Percentiles rank a stretch among this genome's conserved stretches.
Evolutionary conservation across 2,797 vertebrate species (phyloP).

Genomic region (Hephaestus fuliginosus): DNA sequence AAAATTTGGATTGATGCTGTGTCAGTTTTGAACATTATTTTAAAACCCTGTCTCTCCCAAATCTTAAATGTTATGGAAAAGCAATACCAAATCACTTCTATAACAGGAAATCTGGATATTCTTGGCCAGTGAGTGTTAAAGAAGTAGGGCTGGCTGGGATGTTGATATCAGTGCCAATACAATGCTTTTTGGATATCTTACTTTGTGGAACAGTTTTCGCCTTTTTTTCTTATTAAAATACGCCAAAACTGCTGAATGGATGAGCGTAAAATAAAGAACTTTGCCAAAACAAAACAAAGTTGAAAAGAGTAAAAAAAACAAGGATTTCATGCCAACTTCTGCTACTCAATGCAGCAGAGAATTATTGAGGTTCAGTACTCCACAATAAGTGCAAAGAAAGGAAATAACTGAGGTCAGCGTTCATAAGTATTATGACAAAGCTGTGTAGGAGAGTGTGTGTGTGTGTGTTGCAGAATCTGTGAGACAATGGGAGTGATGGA

Average conservation of each 20-base stretch:
- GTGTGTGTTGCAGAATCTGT: constrained; percentile 23
- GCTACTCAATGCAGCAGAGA: background rate
- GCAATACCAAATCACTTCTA: background rate
- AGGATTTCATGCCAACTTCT: background rate
- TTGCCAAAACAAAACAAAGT: background rate
- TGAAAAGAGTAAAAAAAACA: background rate
- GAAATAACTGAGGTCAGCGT: constrained; percentile 5
- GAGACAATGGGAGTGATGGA: constrained; percentile 49
- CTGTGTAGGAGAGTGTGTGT: background rate
- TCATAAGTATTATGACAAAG: background rate
- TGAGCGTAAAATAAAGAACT: background rate
- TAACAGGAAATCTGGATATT: background rate
- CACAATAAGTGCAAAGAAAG: constrained; percentile 7
- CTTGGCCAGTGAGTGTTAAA: background rate
- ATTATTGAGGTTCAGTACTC: background rate
- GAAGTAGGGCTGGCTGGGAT: background rate
- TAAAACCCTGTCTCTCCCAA: background rate
- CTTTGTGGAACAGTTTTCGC: background rate
- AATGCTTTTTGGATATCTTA: background rate
- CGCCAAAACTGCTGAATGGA: background rate
- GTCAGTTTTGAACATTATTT: background rate
- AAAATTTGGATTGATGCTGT: background rate
- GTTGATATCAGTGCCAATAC: background rate
- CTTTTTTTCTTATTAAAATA: background rate
- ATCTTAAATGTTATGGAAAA: background rate